Conservation (phyloP, 2,113 vertebrate species). For the Artemisiospiza belli region DNA sequence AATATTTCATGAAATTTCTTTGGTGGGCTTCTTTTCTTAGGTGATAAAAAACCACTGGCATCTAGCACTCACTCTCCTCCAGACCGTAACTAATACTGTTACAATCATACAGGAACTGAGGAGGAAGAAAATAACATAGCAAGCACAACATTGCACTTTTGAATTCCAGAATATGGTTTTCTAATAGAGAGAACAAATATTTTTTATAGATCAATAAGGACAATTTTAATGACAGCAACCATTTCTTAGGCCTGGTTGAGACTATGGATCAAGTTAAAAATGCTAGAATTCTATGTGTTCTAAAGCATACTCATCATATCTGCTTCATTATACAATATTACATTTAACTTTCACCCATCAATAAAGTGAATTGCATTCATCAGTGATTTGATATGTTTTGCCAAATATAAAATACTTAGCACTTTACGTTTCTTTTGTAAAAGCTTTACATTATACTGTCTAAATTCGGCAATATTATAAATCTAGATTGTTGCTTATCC, state of each 20-base stretch:
- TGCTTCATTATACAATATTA: not conserved
- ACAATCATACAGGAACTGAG: not conserved
- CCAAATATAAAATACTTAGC: slow-evolving; percentile 1
- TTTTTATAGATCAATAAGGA: not conserved
- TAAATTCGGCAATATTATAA: not conserved
- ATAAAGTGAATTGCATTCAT: slow-evolving; percentile 25
- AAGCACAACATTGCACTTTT: not conserved
- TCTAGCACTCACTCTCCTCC: not conserved
- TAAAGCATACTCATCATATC: not conserved
- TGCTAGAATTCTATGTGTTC: not conserved
- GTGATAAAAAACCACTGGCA: not conserved
- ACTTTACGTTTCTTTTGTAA: not conserved
- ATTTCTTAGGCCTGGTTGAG: not conserved
- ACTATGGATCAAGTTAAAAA: not conserved
- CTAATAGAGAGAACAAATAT: slow-evolving; percentile 19
- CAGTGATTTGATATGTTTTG: not conserved
- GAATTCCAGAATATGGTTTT: not conserved
- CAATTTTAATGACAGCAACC: not conserved
- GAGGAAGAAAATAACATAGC: not conserved
- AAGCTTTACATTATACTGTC: not conserved
- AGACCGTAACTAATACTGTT: not conserved
- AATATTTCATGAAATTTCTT: not conserved
- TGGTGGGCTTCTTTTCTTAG: not conserved
- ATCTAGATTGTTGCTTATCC: not conserved
- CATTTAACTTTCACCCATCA: not conserved